Evolutionary conservation across 2,113 vertebrate genomes (phyloP), one percentile per base, ranked within the genome.

Genomic region (Sialia sialis): DNA sequence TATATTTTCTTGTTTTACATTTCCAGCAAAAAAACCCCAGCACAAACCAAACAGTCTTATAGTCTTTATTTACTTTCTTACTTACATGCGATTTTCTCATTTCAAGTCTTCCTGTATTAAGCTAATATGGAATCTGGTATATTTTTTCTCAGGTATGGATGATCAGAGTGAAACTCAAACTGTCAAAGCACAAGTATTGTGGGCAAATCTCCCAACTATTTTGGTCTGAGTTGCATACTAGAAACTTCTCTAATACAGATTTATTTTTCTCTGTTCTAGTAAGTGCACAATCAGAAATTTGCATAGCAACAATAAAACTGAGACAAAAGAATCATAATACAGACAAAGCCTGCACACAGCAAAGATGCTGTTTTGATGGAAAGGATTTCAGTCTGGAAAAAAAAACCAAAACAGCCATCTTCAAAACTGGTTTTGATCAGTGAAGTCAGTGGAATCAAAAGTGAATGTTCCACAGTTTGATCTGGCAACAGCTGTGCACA

Each of bases 401-500:
- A 64, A 20, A 0, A 29, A 13, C 6, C 16, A 41, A 16, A 49
- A 25, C 1, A 63, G 30, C 14, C 73, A 89, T 22, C 21, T 62
- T 79, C 32, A 56, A 73, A 76, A 90, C 49, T 58, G 41, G 73
- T 91, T 95, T 91, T 84, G 69, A 87, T 92, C 69, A 68, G 41
- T 75, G 36, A 78, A 76, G 26, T 14, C 8, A 3, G 69, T 78
- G 44, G n/a, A 96, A 66, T 62, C 38, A 75, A 73, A 95, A 87
- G 62, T 20, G 34, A 91, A 54, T 12, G 26, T 75, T 91, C 56
- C 58, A 68, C 21, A 74, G 49, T 46, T 73, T 66, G 58, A 58
- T 79, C 81, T 81, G 66, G 30, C 25, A 89, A 75, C 94, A 96
- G 91, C 91, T 96, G 93, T 34, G 46, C 23, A 69, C 74, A 87